Evolutionary conservation across 2,113 vertebrate species (phyloP), one percentile per base, ranked within the genome.

Genomic region (Hyaena hyaena): DNA sequence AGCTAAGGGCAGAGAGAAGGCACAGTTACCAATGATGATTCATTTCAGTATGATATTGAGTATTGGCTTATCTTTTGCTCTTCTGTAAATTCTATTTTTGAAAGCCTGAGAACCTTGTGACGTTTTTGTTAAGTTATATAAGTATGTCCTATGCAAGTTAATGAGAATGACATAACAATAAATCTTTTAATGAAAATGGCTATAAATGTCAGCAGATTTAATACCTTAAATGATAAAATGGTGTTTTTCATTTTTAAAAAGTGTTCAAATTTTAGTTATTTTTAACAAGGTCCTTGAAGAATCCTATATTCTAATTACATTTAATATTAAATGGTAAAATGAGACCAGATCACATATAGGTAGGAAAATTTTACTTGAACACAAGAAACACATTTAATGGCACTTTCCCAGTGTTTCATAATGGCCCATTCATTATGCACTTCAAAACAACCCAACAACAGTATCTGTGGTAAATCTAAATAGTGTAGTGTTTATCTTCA

Each of bases 171-270:
- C 5, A 77, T 12, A 77, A 88, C 33, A 85, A 79, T 90, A 65
- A 86, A 88, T 91, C 35, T 55, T 26, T 61, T 81, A 80, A 43
- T 24, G 48, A 88, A 35, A 97, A 77, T 53, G 53, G 43, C 68
- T 69, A 79, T 65, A 86, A 73, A 68, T 88, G 68, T 85, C 81
- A 74, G 55, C 12, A 82, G 11, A 45, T 66, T 84, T 85, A 94
- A 77, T 88, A 88, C 68, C 80, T 73, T 26, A 45, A 97, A 65
- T 81, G 83, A 88, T 82, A 74, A 94, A 71, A 50, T 76, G 55
- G 61, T 88, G 26, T 79, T 94, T 86, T 86, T 93, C n/a, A 82
- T 73, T 95, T 95, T 95, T 19, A 92, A 96, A 96, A 86, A 79
- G 61, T 86, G 28, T 65, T 91, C 7, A 69, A 53, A 69, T 89